Evolutionary conservation across 2,888 invertebrate genomes (phyloP).

Genomic region (Crepidodera aurea): DNA sequence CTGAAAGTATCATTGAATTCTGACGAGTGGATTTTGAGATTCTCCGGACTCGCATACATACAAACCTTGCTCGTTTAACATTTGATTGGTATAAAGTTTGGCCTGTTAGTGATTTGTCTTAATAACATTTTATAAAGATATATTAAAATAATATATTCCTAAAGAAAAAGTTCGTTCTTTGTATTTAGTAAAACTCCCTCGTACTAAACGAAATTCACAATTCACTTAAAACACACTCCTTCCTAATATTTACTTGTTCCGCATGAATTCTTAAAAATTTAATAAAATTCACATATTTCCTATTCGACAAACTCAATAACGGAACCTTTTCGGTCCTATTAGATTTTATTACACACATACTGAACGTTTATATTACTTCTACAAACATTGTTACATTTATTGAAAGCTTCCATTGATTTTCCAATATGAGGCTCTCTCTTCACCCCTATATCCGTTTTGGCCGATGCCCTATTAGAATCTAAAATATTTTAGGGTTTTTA

Average conservation of each 20-base stretch:
- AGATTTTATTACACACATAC: conserved; percentile 49
- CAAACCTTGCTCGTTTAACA: too few relatives aligned
- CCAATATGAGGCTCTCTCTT: conserved; percentile 27
- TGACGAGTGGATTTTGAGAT: too few relatives aligned
- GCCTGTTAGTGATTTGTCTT: too few relatives aligned
- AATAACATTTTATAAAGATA: too few relatives aligned
- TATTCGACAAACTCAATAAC: conserved; percentile 52
- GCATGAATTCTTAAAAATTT: conserved; percentile 54
- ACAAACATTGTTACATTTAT: conserved; percentile 43
- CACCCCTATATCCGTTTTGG: conserved; percentile 2
- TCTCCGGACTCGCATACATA: too few relatives aligned
- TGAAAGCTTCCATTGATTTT: conserved; percentile 35
- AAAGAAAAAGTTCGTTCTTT: not conserved
- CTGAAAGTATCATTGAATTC: too few relatives aligned
- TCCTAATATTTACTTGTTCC: conserved; percentile 49
- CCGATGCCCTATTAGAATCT: conserved; percentile 20
- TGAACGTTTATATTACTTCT: conserved; percentile 49
- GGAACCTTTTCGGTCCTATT: conserved; percentile 53
- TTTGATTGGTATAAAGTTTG: too few relatives aligned
- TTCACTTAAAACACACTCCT: conserved; percentile 34
- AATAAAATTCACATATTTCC: conserved; percentile 54
- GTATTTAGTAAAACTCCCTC: not conserved
- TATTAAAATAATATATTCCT: too few relatives aligned
- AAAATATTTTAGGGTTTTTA: conserved; percentile 4
- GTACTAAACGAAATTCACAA: conserved; percentile 21